These are phyloP conservation scores for Bergia puertoricense DNA, from an alignment of 92 coral and sea anemone genomes.

Conservation along the genomic window DNA sequence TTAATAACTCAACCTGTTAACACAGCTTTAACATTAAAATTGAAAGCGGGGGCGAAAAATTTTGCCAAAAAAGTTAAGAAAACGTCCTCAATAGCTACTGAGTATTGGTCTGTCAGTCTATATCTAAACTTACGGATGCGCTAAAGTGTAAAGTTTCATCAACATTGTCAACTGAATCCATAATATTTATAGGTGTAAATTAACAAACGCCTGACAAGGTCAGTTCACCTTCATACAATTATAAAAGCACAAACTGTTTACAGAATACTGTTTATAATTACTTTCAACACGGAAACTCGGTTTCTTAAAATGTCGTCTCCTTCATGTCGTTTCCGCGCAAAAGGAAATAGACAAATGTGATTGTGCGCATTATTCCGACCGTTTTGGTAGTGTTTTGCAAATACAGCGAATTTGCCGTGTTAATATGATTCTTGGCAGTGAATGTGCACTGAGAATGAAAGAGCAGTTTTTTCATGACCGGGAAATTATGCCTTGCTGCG, in stretches of 20 bases:
- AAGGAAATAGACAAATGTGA: slow-evolving; percentile 1
- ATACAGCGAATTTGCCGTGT: background rate
- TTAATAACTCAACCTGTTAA: no score
- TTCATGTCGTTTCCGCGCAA: slow-evolving; percentile 15
- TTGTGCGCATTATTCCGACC: background rate
- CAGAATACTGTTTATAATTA: slow-evolving; percentile 19
- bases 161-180: background rate
- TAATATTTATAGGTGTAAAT: background rate
- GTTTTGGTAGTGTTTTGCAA: slow-evolving; percentile 1
- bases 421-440: background rate
- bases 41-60: background rate
- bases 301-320: slow-evolving; percentile 9
- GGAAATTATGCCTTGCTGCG: no score
- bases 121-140: background rate
- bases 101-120: background rate
- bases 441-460: background rate
- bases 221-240: background rate
- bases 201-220: background rate
- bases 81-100: background rate
- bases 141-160: background rate
- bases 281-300: slow-evolving; percentile 30
- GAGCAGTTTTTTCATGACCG: background rate
- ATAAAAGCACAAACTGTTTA: background rate
- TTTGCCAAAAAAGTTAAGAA: background rate
- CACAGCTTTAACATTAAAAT: background rate